Evolutionary conservation across 2,113 vertebrate genomes (phyloP).

Genomic region (Electrona antarctica): DNA sequence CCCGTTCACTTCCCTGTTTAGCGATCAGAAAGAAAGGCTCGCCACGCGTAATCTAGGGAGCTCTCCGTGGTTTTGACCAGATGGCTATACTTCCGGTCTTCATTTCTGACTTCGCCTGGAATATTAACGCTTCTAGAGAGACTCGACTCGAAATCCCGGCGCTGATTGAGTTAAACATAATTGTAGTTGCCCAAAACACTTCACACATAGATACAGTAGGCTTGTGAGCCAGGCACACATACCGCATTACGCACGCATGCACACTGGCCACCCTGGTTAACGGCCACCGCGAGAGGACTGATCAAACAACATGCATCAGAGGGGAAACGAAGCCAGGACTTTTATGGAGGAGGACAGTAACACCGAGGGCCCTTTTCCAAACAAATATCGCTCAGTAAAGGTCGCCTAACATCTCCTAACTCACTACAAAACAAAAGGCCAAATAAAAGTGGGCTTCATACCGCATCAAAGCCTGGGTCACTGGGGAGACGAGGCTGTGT

Average conservation of each 20-base stretch:
- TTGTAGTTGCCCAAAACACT: too few species aligned
- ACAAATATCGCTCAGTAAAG: slow-evolving; percentile 49
- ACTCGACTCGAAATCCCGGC: too few species aligned
- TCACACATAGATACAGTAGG: slow-evolving; percentile 7
- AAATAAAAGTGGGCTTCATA: slow-evolving; percentile 28
- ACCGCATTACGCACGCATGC: neutral
- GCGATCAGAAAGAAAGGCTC: too few species aligned
- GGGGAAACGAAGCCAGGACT: slow-evolving; percentile 4
- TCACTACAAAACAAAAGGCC: slow-evolving; percentile 26
- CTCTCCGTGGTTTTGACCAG: too few species aligned
- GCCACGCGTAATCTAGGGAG: too few species aligned
- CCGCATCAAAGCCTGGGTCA: slow-evolving; percentile 23
- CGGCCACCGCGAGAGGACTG: slow-evolving; percentile 30
- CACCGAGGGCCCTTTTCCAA: slow-evolving; percentile 29
- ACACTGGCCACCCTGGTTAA: slow-evolving; percentile 28
- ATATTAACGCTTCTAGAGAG: too few species aligned
- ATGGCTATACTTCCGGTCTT: too few species aligned
- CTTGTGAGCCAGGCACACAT: neutral
- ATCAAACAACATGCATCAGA: slow-evolving; percentile 57
- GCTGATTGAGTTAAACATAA: too few species aligned
- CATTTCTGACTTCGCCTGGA: too few species aligned
- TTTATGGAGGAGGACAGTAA: slow-evolving; percentile 45
- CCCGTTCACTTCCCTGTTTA: too few species aligned
- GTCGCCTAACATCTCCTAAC: slow-evolving; percentile 44
- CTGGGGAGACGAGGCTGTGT: neutral